Conservation (phyloP, 2,113 vertebrate species). For the Scatophagus argus region DNA sequence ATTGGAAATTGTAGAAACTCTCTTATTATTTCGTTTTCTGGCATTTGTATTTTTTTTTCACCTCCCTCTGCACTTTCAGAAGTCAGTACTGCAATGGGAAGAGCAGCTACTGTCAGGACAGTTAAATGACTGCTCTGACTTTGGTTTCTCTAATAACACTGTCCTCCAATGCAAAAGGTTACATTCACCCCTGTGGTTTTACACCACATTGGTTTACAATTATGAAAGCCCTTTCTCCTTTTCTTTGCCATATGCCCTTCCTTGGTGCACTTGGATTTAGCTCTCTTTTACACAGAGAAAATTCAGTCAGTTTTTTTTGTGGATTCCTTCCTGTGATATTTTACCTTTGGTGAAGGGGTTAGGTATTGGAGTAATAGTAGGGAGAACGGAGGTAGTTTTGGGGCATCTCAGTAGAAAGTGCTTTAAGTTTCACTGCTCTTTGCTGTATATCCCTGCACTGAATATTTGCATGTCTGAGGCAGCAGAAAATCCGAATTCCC, state of each 20-base stretch:
- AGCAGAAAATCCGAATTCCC: not conserved
- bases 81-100: conserved; percentile 67
- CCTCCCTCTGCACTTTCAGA: conserved; percentile 55
- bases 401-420: conserved; percentile 2
- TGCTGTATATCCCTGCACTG: not conserved
- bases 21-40: conserved; percentile 80
- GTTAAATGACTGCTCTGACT: conserved; percentile 76
- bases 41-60: conserved; percentile 56
- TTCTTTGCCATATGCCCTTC: conserved; percentile 37
- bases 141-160: conserved; percentile 74
- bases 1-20: conserved; percentile 82
- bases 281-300: conserved; percentile 52
- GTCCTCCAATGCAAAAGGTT: conserved; percentile 79
- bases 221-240: conserved; percentile 61
- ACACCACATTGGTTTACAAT: conserved; percentile 72
- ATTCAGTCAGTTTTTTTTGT: conserved; percentile 65
- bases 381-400: conserved; percentile 33
- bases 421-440: not conserved
- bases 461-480: conserved; percentile 4
- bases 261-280: conserved; percentile 49
- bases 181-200: conserved; percentile 76
- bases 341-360: conserved; percentile 48
- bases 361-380: conserved; percentile 42
- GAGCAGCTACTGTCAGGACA: conserved; percentile 71
- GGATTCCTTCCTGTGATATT: conserved; percentile 63